Evolutionary conservation across 2,888 invertebrate species (phyloP), one percentile per base, ranked within the genome.

Genomic region (Pterostichus niger): DNA sequence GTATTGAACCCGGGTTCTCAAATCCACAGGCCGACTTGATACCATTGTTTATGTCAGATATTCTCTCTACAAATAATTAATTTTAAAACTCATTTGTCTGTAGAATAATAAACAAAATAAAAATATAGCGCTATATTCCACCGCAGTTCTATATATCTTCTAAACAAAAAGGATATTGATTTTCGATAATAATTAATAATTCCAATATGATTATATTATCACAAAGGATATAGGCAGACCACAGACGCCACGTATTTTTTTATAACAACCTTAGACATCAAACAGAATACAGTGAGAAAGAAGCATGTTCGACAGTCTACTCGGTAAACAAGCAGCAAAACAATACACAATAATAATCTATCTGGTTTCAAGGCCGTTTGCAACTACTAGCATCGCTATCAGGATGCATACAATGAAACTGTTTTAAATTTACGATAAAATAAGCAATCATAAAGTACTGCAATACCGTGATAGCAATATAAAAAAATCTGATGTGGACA

Each of bases 321-420:
- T 71, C 10, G 15, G 68, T 71, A 71, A 71, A 71, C 68, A 71
- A 71, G 40, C 64, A 64, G 33, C 68, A 44, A 44, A 71, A 71
- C 68, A 71, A 71, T 71, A 71, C 68, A 71, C 68, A 71, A 71
- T 71, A 71, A 71, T 71, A 40, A 71, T 71, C 44, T 71, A 44
- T 71, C 68, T 35, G 33, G 13, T 71, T 17, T 44, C 68, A 71
- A 71, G 68, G 68, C 15, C 44, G 44, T 13, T 44, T 15, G 64
- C 64, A 64, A 71, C 13, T 71, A 44, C 13, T 71, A 10, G 11
- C 17, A 11, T 40, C 68, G 6, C 2, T 7, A 13, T 15, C 56
- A 71, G 68, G 13, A 71, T 15, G 68, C 68, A 17, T 71, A 15
- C 9, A 17, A 52, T 52, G 10, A 52, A 52, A 52, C 1, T 52